Evolutionary conservation across 2,888 invertebrate species (phyloP).

Genomic region (Leptinotarsa juncta): DNA sequence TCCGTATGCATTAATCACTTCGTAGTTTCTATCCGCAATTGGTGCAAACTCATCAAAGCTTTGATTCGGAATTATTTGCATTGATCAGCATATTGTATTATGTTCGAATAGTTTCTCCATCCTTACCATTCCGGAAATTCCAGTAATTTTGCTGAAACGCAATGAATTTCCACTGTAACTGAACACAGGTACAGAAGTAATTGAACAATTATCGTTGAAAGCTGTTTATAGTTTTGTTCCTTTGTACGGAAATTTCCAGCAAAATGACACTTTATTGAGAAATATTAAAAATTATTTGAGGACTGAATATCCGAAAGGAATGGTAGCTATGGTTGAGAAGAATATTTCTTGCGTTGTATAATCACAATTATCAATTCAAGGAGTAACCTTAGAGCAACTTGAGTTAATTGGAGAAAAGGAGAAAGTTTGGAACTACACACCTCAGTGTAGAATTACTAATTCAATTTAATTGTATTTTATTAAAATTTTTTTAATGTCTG

Average conservation of each 20-base stretch:
- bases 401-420: no score
- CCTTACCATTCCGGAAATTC: conserved; percentile 17
- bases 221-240: background rate
- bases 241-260: background rate
- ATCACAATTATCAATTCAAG: no score
- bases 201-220: background rate
- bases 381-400: no score
- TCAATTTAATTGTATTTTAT: no score
- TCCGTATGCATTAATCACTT: conserved; percentile 3
- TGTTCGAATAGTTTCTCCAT: conserved; percentile 19
- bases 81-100: conserved; percentile 33
- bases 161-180: background rate
- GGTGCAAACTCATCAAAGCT: conserved; percentile 40
- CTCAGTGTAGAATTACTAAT: no score
- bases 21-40: conserved; percentile 19
- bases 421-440: no score
- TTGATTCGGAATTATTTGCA: conserved; percentile 30
- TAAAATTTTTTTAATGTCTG: no score
- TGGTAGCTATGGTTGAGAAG: no score
- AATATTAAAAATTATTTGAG: no score
- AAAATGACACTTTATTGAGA: no score
- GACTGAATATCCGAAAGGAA: no score
- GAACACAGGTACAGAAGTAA: conserved; percentile 3
- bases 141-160: conserved; percentile 11
- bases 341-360: no score